These are phyloP conservation scores for Pelobates cultripes DNA, from an alignment of 2,797 vertebrate species.

Conservation along the genomic window DNA sequence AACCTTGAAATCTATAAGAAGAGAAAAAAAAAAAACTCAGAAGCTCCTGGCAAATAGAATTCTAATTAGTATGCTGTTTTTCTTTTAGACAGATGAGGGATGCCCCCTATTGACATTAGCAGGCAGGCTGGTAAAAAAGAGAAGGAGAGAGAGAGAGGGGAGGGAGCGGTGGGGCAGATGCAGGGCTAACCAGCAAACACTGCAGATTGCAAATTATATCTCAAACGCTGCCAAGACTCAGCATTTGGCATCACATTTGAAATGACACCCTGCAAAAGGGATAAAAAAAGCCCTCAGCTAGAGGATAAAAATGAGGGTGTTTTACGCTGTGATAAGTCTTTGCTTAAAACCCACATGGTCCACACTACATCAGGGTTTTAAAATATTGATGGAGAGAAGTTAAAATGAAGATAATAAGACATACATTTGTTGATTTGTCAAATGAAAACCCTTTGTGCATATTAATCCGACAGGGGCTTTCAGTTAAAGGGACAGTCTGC, in stretches of 20 bases:
- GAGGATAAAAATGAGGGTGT: conserved; percentile 82
- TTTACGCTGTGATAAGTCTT: conserved; percentile 80
- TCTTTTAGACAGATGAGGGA: conserved; percentile 98
- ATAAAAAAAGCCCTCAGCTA: conserved; percentile 78
- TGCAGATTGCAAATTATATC: conserved; percentile 91
- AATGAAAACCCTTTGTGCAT: conserved; percentile 86
- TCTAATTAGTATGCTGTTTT: conserved; percentile 96
- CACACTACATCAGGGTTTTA: conserved; percentile 86
- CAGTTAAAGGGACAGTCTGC: conserved; percentile 74
- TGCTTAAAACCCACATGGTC: conserved; percentile 82
- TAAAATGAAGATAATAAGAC: conserved; percentile 83
- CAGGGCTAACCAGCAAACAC: conserved; percentile 82
- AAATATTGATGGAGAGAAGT: conserved; percentile 92
- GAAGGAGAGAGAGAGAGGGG: conserved; percentile 54
- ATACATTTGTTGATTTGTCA: conserved; percentile 82
- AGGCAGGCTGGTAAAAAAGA: conserved; percentile 82
- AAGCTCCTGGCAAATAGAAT: conserved; percentile 82
- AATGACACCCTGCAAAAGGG: conserved; percentile 82
- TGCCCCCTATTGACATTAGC: conserved; percentile 99
- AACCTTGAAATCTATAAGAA: conserved; percentile 83
- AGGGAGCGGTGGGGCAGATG: conserved; percentile 64
- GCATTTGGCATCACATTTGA: conserved; percentile 86
- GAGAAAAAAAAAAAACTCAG: conserved; percentile 65
- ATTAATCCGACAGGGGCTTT: conserved; percentile 80
- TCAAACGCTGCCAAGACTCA: conserved; percentile 85